phyloP scores from a whole-genome alignment of 2,113 vertebrate species.

The Oncorhynchus tshawytscha region DNA sequence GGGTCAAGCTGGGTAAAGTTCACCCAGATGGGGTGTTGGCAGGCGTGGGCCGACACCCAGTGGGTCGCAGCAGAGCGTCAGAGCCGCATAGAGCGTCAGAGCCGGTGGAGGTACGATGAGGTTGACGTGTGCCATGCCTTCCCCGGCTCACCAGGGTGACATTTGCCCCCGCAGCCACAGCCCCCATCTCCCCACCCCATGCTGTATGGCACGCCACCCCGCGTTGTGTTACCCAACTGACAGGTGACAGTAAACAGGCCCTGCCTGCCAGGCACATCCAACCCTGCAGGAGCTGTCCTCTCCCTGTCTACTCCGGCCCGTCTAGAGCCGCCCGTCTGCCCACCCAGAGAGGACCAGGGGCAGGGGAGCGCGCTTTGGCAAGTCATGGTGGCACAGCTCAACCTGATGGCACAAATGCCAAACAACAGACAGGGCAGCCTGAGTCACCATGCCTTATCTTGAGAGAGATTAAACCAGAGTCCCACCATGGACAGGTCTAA shows the following conservation, averaged over 20 bases:
- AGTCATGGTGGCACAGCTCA: neutral
- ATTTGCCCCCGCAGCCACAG: neutral
- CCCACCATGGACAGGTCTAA: too few relatives aligned
- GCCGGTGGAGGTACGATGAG: conserved; percentile 47
- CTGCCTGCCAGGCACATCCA: conserved; percentile 60
- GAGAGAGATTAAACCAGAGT: too few relatives aligned
- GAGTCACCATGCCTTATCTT: too few relatives aligned
- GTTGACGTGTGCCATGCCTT: conserved; percentile 68
- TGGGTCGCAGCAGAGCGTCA: conserved; percentile 36
- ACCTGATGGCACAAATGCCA: neutral
- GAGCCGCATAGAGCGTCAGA: conserved; percentile 45
- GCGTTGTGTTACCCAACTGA: conserved; percentile 51
- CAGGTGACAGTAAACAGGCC: conserved; percentile 57
- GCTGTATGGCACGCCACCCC: neutral
- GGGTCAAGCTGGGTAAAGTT: conserved; percentile 77
- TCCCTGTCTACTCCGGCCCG: neutral
- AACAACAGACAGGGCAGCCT: neutral
- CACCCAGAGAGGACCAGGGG: neutral
- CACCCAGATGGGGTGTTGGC: conserved; percentile 76
- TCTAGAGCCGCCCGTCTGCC: neutral
- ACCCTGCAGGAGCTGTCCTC: conserved; percentile 7
- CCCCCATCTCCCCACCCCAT: conserved; percentile 2
- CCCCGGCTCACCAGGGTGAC: too few relatives aligned
- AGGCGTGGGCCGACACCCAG: conserved; percentile 62
- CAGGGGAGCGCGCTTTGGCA: neutral